Conservation (phyloP, 2,888 invertebrate species). For the Pheosia gnoma region DNA sequence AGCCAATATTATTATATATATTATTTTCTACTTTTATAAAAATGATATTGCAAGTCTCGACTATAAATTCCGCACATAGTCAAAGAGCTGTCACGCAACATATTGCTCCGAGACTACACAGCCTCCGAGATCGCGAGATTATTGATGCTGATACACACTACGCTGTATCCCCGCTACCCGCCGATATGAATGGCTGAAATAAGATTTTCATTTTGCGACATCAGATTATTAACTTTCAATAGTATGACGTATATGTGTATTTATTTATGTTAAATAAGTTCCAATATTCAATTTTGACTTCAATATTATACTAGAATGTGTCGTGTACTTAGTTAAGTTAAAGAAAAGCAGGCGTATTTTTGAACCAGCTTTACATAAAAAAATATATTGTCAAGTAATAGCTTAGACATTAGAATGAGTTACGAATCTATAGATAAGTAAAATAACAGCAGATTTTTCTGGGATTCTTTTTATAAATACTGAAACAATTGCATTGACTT, state of each 20-base stretch:
- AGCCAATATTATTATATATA: no score
- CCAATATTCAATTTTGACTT: slow-evolving; percentile 5
- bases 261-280: background rate
- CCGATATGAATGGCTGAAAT: slow-evolving; percentile 65
- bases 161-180: slow-evolving; percentile 55
- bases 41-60: background rate
- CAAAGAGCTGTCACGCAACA: slow-evolving; percentile 36
- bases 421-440: no score
- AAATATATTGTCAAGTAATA: no score
- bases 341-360: no score
- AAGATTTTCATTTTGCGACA: slow-evolving; percentile 63
- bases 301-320: background rate
- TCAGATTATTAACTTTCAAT: slow-evolving; percentile 47
- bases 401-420: no score
- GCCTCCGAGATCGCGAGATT: slow-evolving; percentile 52
- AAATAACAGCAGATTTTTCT: no score
- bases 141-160: slow-evolving; percentile 62
- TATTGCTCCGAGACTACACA: slow-evolving; percentile 40
- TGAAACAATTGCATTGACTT: background rate
- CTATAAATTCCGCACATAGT: slow-evolving; percentile 1
- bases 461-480: no score
- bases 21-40: no score
- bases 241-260: slow-evolving; percentile 4
- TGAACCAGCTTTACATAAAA: no score
- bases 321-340: no score